Evolutionary conservation across 30 jellyfish, hydroid and myxozoan species (phyloP), one percentile per base, ranked within the genome.

Genomic region (Turritopsis rubra): DNA sequence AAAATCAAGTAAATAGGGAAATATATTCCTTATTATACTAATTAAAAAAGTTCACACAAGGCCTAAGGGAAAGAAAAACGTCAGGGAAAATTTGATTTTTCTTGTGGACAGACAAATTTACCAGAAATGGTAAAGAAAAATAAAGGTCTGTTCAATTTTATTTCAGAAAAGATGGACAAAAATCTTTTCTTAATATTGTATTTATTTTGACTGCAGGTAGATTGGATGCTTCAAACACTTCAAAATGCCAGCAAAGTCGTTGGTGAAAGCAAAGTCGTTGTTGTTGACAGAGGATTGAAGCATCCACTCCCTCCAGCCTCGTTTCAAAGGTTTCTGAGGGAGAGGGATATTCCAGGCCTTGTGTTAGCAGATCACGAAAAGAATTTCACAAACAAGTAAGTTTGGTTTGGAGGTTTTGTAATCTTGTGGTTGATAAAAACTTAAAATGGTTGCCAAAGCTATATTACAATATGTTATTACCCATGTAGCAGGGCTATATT

Each of bases 241-340:
- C 16, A 68, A 23, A 1, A n/a, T 68, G 77, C 21, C 19, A 8
- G 23, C 9, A 1, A 17, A 7, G 8, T 9, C 21, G 77, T 22
- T 27, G 30, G 77, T 68, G 77, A 23, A n/a, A 17, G 17, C 16
- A 23, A 0, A 68, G 16, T 27, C 0, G 21, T 8, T 7, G 82
- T 74, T 0, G 65, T 41, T n/a, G 71, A 73, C 53, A 19, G 53
- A 26, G n/a, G n/a, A n/a, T n/a, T n/a, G n/a, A n/a, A n/a, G 8
- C 81, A 82, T 7, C 99, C 99, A 8, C 82, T 94, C 52, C 99
- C 99, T 8, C 99, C 99, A 8, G 99, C 99, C 22, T 94, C 99
- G 20, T 82, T 94, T 27, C 99, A 94, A 54, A 76, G 97, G 65
- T 94, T 94, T 81, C 82, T 94, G 83, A 82, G 93, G 23, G 27